Conservation (phyloP, 1,140 invertebrate genomes). For the Palaemon carinicauda region DNA sequence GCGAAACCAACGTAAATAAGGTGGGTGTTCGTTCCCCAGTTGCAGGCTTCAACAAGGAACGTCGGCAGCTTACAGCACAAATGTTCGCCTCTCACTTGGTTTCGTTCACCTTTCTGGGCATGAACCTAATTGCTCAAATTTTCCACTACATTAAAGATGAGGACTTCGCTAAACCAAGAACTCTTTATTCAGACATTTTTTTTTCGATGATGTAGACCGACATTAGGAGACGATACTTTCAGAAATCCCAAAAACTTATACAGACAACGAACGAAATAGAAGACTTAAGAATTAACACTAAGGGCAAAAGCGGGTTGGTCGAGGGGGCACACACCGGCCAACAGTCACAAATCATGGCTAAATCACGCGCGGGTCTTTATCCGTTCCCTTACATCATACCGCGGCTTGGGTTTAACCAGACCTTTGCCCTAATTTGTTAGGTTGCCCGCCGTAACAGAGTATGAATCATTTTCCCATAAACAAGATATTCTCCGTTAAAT, state of each 20-base stretch:
- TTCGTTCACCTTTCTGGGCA: slow-evolving; percentile 26
- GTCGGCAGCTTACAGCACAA: not conserved
- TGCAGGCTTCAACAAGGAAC: slow-evolving; percentile 50
- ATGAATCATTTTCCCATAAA: no score
- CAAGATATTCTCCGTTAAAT: no score
- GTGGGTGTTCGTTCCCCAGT: slow-evolving; percentile 40
- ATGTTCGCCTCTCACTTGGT: slow-evolving; percentile 18
- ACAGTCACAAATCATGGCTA: slow-evolving; percentile 60
- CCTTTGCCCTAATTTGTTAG: no score
- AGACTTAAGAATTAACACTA: not conserved
- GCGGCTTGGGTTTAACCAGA: slow-evolving; percentile 19
- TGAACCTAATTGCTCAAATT: no score
- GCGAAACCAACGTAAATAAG: slow-evolving; percentile 57
- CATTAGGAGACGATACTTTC: no score
- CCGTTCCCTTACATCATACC: slow-evolving; percentile 16
- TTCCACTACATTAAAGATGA: no score
- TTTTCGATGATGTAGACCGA: no score
- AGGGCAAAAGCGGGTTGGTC: not conserved
- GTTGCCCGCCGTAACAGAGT: no score
- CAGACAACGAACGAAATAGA: not conserved
- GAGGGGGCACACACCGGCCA: slow-evolving; percentile 49
- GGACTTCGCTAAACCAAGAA: no score
- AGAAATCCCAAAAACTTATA: no score
- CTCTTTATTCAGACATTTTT: no score
- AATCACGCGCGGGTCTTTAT: slow-evolving; percentile 55